These are phyloP conservation scores for Sarcoramphus papa DNA, from an alignment of 2,797 vertebrate species.

Conservation along the genomic window DNA sequence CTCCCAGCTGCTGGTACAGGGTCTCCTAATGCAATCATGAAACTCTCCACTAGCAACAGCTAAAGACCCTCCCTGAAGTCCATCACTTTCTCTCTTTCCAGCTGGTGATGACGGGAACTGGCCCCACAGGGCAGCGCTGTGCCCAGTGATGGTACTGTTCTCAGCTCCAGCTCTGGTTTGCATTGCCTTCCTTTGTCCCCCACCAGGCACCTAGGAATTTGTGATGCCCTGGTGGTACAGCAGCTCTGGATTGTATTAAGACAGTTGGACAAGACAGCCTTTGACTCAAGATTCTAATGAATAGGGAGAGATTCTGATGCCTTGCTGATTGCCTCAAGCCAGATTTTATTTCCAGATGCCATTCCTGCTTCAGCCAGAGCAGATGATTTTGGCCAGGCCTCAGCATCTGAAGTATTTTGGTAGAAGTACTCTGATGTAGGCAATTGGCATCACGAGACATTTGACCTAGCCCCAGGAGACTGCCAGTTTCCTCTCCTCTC, in stretches of 20 bases:
- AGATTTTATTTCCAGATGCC: neutral
- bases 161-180: neutral
- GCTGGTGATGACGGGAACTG: neutral
- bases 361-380: neutral
- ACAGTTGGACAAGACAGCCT: neutral
- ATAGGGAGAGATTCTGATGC: neutral
- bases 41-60: neutral
- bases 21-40: neutral
- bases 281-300: neutral
- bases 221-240: neutral
- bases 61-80: neutral
- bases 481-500: neutral
- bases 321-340: neutral
- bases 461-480: neutral
- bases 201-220: neutral
- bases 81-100: neutral
- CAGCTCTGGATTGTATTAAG: neutral
- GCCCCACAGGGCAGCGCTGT: accelerated
- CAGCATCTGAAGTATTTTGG: neutral
- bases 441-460: neutral
- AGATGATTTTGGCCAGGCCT: neutral
- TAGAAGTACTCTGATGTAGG: neutral
- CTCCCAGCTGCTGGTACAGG: neutral
- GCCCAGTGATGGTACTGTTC: neutral
- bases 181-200: neutral